Base-by-base conservation (phyloP, 2,113 vertebrate genomes). In the Psittacus erithacus region DNA sequence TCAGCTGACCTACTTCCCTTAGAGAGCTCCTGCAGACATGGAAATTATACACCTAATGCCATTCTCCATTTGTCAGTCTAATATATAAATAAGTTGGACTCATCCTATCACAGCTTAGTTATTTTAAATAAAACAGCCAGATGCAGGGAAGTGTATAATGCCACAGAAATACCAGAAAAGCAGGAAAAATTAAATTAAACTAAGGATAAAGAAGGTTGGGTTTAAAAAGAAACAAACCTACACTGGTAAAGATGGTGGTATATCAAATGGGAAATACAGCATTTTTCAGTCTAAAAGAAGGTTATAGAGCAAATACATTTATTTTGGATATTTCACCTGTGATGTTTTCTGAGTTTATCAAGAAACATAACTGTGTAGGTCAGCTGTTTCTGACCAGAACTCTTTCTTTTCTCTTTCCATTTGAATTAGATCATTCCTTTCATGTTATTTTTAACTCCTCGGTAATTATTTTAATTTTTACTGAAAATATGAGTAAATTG, bases 81-180 rank as follows among this genome's bases (percentile, higher is more conserved):
- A 62, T 27, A 43, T 0, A 0, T 23, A 38, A 18, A 53, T 18
- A 60, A 28, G 64, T 73, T 76, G 4, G 12, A 64, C 17, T 60
- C 76, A 7, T 25, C 22, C 6, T 76, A 9, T 86, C 39, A 83
- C 33, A 60, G 4, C 23, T 46, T 64, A 76, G 7, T 11, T 29
- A 82, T 31, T 93, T 78, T 57, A 53, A 52, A 47, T 20, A 57
- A 53, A 69, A 84, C 8, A 41, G 1, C 5, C 31, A 86, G 47
- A n/a, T 25, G 47, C 10, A 53, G 8, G 7, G 38, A 82, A 67
- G 3, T 7, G 4, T 33, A 41, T 50, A 35, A 62, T 43, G 5
- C 28, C 24, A 85, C n/a, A 62, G 7, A 82, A 74, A 20, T 57
- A 3, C 3, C 62, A 70, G 70, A 75, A 70, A 29, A 88, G 10